Conservation (phyloP, 92 coral and sea anemone genomes). For the Galaxea fascicularis region DNA sequence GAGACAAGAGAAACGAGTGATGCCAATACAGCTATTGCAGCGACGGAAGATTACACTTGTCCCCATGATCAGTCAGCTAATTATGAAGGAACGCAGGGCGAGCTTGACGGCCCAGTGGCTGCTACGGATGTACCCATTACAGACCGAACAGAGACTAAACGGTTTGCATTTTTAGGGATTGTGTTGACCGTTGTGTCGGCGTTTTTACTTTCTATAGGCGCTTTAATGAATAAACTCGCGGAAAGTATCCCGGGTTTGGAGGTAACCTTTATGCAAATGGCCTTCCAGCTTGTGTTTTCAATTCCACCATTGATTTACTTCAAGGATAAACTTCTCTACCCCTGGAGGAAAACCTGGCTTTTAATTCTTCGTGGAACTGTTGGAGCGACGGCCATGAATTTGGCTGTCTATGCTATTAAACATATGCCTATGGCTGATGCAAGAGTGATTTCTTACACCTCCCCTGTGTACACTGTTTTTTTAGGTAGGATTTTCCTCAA, state of each 20-base stretch:
- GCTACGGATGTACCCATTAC: neutral
- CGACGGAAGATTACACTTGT: neutral
- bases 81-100: neutral
- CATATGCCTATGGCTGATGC: constrained; percentile 90
- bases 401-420: constrained; percentile 69
- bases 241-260: constrained; percentile 66
- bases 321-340: constrained; percentile 32
- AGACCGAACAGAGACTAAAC: neutral
- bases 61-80: neutral
- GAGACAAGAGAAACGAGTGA: neutral
- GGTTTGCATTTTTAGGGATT: constrained; percentile 16
- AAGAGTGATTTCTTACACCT: constrained; percentile 66
- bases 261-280: constrained; percentile 50
- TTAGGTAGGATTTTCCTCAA: constrained; percentile 67
- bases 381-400: constrained; percentile 65
- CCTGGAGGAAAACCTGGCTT: constrained; percentile 35
- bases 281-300: constrained; percentile 45
- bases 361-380: constrained; percentile 53
- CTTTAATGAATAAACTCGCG: constrained; percentile 58
- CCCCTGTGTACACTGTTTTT: constrained; percentile 76
- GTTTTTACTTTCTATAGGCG: constrained; percentile 34
- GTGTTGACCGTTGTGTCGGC: constrained; percentile 38
- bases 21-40: neutral
- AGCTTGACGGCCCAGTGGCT: neutral
- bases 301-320: constrained; percentile 58